Base-by-base conservation (phyloP, 2,113 vertebrate genomes). In the Emydura subglobosa region DNA sequence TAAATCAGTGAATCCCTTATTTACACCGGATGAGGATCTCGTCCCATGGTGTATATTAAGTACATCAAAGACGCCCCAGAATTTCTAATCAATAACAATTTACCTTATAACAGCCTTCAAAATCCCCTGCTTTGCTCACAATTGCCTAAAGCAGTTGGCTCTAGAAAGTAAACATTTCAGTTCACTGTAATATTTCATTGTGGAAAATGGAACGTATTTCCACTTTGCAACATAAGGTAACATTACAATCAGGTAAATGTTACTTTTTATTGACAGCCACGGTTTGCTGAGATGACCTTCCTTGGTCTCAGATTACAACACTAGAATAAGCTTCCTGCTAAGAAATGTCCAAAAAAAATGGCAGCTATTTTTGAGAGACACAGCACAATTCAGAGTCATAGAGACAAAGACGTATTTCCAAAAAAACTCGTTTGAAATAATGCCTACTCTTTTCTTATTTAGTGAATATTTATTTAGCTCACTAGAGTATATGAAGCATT, bases 181-280 rank as follows among this genome's bases (percentile, higher is more conserved):
- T 96, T 94, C 84, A 94, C 31, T 82, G 53, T 1, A 1, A 1
- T 95, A 90, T 90, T 96, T 97, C 94, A 90, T 90, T 79, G 87
- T 96, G 90, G 97, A 72, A 95, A 96, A 96, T 89, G 86, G 61
- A 51, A 91, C 59, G 82, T 92, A 55, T 96, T 96, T 95, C 90
- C 85, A 95, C 95, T 91, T 94, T 78, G 96, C 96, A 90, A 93
- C 88, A 31, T 82, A 86, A 96, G 90, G 97, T 90, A 97, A 90
- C 95, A 90, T 57, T 86, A 83, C 84, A 94, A 82, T 85, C 85
- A 94, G 96, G 82, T 76, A 94, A 95, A 88, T 54, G 87, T 74
- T 87, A 89, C 85, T 97, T 96, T 95, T 97, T 96, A 96, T 95
- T 96, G 91, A 96, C 95, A 96, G 72, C 25, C 78, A 86, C 82